Evolutionary conservation across 2,888 invertebrate species (phyloP).

Genomic region (Amblyjoppa proteus): DNA sequence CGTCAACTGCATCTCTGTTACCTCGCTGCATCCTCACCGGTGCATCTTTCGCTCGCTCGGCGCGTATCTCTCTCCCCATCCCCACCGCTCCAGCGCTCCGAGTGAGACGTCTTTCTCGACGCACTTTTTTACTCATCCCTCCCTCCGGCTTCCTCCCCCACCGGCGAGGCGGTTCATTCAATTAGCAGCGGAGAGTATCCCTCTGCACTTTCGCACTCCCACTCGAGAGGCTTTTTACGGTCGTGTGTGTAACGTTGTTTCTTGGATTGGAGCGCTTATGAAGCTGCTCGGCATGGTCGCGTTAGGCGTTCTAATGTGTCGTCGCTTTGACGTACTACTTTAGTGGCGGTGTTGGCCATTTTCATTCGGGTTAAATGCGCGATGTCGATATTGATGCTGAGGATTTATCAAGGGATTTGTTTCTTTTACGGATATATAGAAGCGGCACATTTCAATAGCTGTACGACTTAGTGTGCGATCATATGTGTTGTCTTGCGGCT

Average conservation of each 20-base stretch:
- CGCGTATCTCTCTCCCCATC: neutral
- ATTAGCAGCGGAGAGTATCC: constrained; percentile 53
- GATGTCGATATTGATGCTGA: too few species aligned
- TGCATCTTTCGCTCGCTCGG: neutral
- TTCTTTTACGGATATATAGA: too few species aligned
- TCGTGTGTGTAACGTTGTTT: neutral
- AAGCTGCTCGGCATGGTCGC: neutral
- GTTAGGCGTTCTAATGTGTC: too few species aligned
- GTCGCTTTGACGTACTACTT: too few species aligned
- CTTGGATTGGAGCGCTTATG: neutral
- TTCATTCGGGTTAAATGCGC: too few species aligned
- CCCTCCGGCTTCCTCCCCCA: constrained; percentile 30
- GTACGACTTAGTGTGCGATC: too few species aligned
- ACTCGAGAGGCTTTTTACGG: neutral
- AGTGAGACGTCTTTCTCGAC: constrained; percentile 79
- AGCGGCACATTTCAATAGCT: too few species aligned
- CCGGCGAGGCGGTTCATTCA: constrained; percentile 53
- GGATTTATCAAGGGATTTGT: too few species aligned
- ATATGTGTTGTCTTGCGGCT: too few species aligned
- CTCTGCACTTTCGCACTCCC: constrained; percentile 13
- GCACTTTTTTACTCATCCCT: constrained; percentile 73
- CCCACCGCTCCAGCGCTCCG: constrained; percentile 54
- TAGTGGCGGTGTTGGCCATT: too few species aligned
- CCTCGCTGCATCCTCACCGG: constrained; percentile 45
- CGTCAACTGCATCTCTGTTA: constrained; percentile 19